phyloP scores from a whole-genome alignment of 2,888 invertebrate genomes.

The Sacculina carcini region DNA sequence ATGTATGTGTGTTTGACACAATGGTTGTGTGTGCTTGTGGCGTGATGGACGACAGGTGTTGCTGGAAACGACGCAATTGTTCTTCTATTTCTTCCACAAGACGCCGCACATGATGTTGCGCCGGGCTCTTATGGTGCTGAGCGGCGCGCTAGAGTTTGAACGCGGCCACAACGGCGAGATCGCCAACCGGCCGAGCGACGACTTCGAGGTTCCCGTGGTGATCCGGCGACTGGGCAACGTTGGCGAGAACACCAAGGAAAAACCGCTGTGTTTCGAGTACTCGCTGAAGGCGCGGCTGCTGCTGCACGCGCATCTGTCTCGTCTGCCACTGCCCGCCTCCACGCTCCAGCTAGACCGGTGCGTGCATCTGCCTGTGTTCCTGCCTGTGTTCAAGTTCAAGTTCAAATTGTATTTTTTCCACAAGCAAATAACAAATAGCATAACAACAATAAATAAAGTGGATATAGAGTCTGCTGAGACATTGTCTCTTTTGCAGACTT shows the following conservation, averaged over 20 bases:
- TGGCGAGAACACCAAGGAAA: conserved; percentile 85
- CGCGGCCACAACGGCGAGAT: conserved; percentile 82
- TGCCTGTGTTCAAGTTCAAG: too few relatives aligned
- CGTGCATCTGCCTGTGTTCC: background rate
- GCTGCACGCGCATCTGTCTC: conserved; percentile 79
- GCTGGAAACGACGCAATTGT: conserved; percentile 85
- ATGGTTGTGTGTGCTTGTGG: background rate
- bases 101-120: conserved; percentile 85
- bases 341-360: conserved; percentile 54
- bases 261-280: conserved; percentile 70
- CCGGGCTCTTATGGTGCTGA: conserved; percentile 83
- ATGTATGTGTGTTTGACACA: too few relatives aligned
- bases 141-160: conserved; percentile 88
- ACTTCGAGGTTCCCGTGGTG: conserved; percentile 78
- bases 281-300: conserved; percentile 64
- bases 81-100: conserved; percentile 82
- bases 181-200: conserved; percentile 68
- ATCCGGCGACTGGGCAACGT: conserved; percentile 72
- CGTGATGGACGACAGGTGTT: conserved; percentile 35
- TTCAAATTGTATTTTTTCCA: too few relatives aligned
- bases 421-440: too few relatives aligned
- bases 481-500: too few relatives aligned
- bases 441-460: too few relatives aligned
- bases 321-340: conserved; percentile 44
- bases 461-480: too few relatives aligned